phyloP scores from a whole-genome alignment of 1,140 invertebrate species.

The Drosophila arawakana region DNA sequence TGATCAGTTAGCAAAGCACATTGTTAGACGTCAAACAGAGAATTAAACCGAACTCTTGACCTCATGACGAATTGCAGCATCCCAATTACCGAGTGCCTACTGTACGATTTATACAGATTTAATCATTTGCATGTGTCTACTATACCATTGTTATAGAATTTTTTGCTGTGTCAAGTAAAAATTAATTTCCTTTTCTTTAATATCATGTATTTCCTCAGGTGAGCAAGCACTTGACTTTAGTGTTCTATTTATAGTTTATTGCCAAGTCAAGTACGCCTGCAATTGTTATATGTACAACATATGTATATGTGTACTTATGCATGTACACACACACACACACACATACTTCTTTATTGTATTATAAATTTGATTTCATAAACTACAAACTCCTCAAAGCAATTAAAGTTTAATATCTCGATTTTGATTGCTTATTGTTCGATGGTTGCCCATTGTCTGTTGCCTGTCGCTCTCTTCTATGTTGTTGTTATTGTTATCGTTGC shows the following conservation, averaged over 20 bases:
- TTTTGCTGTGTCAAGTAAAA: constrained; percentile 15
- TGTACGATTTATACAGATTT: neutral
- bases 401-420: constrained; percentile 69
- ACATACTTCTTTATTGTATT: constrained; percentile 3
- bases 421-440: constrained; percentile 68
- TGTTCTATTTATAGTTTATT: constrained; percentile 34
- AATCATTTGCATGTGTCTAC: neutral
- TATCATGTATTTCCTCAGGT: constrained; percentile 33
- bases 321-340: constrained; percentile 11
- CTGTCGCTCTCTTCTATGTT: constrained; percentile 21
- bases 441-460: constrained; percentile 59
- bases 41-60: too few species aligned
- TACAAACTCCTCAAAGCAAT: constrained; percentile 55
- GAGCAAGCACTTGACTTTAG: constrained; percentile 22
- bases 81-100: neutral
- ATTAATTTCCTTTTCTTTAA: constrained; percentile 29
- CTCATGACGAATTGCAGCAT: too few species aligned
- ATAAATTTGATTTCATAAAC: constrained; percentile 41
- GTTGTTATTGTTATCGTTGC: constrained; percentile 19
- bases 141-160: constrained; percentile 17
- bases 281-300: constrained; percentile 21
- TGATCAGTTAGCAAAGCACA: too few species aligned
- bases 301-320: neutral
- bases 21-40: too few species aligned
- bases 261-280: constrained; percentile 27